Evolutionary conservation across 2,888 invertebrate genomes (phyloP).

Genomic region (Sarcophaga caerulescens): DNA sequence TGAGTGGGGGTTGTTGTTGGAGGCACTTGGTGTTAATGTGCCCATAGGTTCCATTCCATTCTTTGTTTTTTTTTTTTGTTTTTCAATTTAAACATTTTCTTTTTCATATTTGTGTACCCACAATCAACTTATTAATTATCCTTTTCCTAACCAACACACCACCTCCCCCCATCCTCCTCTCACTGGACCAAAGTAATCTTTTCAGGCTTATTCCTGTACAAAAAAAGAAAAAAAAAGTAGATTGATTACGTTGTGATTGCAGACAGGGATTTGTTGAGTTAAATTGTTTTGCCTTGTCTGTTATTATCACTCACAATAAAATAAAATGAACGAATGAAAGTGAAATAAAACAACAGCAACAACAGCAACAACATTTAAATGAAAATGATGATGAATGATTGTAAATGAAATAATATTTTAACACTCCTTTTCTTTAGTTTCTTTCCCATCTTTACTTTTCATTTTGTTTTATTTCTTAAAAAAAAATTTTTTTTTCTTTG

Average conservation of each 20-base stretch:
- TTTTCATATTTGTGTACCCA: background rate
- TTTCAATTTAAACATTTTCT: constrained; percentile 3
- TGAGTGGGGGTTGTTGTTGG: background rate
- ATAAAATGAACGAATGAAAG: background rate
- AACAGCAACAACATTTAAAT: background rate
- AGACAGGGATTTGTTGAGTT: constrained; percentile 11
- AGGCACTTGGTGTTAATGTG: background rate
- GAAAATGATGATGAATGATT: constrained; percentile 36
- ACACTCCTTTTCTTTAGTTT: constrained; percentile 46
- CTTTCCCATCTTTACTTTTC: constrained; percentile 21
- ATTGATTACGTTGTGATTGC: constrained; percentile 55
- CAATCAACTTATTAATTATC: constrained; percentile 35
- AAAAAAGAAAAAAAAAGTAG: background rate
- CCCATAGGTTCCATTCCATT: background rate
- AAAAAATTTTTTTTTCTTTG: background rate
- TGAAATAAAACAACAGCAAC: too few relatives aligned
- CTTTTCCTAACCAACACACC: background rate
- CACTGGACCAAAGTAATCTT: background rate
- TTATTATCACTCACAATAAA: constrained; percentile 6
- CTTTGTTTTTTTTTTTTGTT: background rate
- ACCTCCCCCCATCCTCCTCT: background rate
- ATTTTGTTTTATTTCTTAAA: constrained; percentile 22
- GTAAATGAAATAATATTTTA: constrained; percentile 54
- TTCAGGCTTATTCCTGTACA: background rate
- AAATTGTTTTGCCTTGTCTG: constrained; percentile 8